Percentiles rank a stretch among this genome's conserved stretches.
Evolutionary conservation across 2,797 vertebrate species (phyloP).

Genomic region (Chlorospingus flavigularis): DNA sequence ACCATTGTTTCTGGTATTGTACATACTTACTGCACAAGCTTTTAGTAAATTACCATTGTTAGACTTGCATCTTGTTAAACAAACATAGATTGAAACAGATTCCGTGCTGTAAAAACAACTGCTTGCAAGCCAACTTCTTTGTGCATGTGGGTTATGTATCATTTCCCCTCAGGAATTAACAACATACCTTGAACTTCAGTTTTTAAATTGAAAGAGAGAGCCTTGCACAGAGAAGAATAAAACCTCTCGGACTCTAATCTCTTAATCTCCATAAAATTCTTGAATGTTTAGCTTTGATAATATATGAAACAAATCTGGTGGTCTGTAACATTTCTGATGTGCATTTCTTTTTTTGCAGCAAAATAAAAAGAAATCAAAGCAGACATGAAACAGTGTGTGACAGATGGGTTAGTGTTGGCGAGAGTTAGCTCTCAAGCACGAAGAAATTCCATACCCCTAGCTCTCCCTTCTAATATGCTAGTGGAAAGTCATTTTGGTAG

Average conservation of each 20-base stretch:
- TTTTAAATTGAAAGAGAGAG: slow-evolving; percentile 29
- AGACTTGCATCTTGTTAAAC: slow-evolving; percentile 56
- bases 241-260: slow-evolving; percentile 17
- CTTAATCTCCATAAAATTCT: slow-evolving; percentile 47
- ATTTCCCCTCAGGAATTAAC: slow-evolving; percentile 59
- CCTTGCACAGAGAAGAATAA: background rate
- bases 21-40: slow-evolving; percentile 25
- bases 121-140: slow-evolving; percentile 24
- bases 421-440: slow-evolving; percentile 1
- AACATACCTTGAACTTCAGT: slow-evolving; percentile 27
- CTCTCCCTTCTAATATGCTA: background rate
- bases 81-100: slow-evolving; percentile 63
- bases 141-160: slow-evolving; percentile 46
- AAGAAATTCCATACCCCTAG: background rate
- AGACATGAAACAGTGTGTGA: background rate
- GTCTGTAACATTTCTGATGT: background rate
- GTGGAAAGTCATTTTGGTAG: background rate
- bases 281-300: slow-evolving; percentile 49
- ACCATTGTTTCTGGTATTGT: slow-evolving; percentile 51
- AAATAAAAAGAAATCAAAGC: slow-evolving; percentile 3
- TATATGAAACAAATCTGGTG: slow-evolving; percentile 32
- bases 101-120: slow-evolving; percentile 47
- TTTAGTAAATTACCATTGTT: slow-evolving; percentile 64
- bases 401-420: background rate
- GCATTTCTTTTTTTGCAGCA: background rate